Evolutionary conservation across 2,888 invertebrate genomes (phyloP), one percentile per base, ranked within the genome.

Genomic region (Caenorhabditis wallacei): DNA sequence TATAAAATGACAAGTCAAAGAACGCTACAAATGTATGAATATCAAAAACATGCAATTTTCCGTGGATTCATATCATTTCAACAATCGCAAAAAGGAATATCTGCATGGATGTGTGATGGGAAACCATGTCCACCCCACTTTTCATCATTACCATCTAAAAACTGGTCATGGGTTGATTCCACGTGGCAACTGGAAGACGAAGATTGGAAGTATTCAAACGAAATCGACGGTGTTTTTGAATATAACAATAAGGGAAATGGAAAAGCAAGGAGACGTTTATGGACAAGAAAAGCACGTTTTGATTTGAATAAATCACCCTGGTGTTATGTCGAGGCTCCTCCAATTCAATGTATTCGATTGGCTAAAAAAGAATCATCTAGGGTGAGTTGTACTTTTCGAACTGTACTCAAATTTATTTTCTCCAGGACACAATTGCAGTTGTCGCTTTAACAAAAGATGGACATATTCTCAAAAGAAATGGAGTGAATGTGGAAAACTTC

Each of bases 11-110:
- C 59, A 2, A 75, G 82, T 22, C 46, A 80, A 22, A 46, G 70
- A 2, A 75, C 53, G n/a, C 26, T 83, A 20, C 16, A 80, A 70
- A 75, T 83, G 46, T 63, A 48, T 22, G 86, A 86, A 51, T 82
- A 85, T 57, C 85, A 86, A 54, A 81, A 83, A 63, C 43, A 59
- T 20, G 82, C 83, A 20, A 48, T 86, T 11, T 82, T 86, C 46
- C 83, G 86, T 5, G 86, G 86, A 20, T 86, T 76, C 40, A 57
- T 82, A n/a, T 56, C 82, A 1, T 82, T 84, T 43, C 63, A 79
- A 69, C 71, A 78, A 20, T 53, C 76, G 4, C 75, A 75, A 11
- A 75, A 78, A 22, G 82, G 82, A n/a, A 61, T 84, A 24, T 76
- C 56, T 0, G 79, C 84, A 2, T 85, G 81, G 83, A 83, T 80